Evolutionary conservation across 2,797 vertebrate genomes (phyloP), one percentile per base, ranked within the genome.

Genomic region (Malurus splendens): DNA sequence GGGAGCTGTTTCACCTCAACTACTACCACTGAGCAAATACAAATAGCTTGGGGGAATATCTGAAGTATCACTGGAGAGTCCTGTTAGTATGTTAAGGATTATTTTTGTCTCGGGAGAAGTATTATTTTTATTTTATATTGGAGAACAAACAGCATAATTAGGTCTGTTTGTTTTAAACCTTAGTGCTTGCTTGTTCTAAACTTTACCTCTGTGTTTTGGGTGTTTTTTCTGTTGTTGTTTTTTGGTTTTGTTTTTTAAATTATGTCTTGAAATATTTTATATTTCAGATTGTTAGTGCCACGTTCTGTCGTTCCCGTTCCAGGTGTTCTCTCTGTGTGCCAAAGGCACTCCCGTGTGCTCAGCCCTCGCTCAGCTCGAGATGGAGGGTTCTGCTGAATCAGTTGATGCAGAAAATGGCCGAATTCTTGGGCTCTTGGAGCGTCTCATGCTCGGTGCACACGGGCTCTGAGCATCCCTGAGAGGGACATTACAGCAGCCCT

Each of bases 391-490:
- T 90, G 96, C 93, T 96, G 86, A 96, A 95, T 94, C 88, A 94
- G 95, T 92, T 79, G 97, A 88, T 42, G 92, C 95, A 97, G 97
- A 94, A 97, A 97, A 97, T 96, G 96, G 96, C 96, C 33, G 92
- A 93, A 85, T 84, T 90, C 95, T 84, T 83, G 94, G 94, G 94
- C 95, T 96, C 95, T 70, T 90, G 93, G 95, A 95, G 95, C 92
- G 91, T 67, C 95, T 96, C 94, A 62, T 92, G 97, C 95, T 96
- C 76, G 3, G 87, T 75, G 96, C 96, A 73, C 97, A 85, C 84
- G 51, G 94, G 54, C 96, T 92, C 91, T 22, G 90, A 95, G 96
- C 96, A 93, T 96, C 96, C 77, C 93, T 95, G 96, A 93, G 94
- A 96, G 95, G 94, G 92, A 95, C 78, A 90, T 95, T 97, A 93